These are phyloP conservation scores for Iguana delicatissima DNA, from an alignment of 2,797 vertebrate genomes.

Conservation along the genomic window DNA sequence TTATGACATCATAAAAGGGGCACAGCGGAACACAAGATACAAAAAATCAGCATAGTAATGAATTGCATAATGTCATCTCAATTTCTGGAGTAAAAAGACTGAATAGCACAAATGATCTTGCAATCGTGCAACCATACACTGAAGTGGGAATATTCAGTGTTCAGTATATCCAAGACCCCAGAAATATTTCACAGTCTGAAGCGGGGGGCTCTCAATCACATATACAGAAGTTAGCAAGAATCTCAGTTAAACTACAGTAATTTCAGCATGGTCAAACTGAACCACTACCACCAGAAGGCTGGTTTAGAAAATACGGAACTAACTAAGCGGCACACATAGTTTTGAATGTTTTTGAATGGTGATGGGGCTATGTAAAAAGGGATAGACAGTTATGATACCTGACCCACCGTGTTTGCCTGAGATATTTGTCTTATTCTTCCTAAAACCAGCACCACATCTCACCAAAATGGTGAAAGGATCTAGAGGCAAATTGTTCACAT, in stretches of 20 bases:
- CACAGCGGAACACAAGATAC: too few species aligned
- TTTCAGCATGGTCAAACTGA: too few species aligned
- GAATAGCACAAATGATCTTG: not conserved
- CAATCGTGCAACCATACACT: not conserved
- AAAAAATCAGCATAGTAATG: not conserved
- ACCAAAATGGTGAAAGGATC: not conserved
- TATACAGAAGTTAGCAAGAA: not conserved
- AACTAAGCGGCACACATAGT: too few species aligned
- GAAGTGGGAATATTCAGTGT: not conserved
- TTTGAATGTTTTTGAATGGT: too few species aligned
- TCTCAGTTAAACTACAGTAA: not conserved
- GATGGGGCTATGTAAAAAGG: too few species aligned
- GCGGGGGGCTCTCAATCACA: not conserved
- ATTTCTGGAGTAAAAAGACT: not conserved
- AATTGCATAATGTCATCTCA: too few species aligned
- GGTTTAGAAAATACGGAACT: not conserved
- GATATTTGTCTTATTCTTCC: too few species aligned
- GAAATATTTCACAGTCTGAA: not conserved
- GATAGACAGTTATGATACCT: too few species aligned
- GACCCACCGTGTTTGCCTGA: too few species aligned
- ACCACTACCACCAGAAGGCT: not conserved
- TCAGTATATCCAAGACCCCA: accelerated
- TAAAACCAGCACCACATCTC: too few species aligned
- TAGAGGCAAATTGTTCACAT: too few species aligned
- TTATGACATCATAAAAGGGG: not conserved